A percentile compares a stretch with the other conserved stretches of the same genome.
These are phyloP conservation scores for Chunga burmeisteri DNA, from an alignment of 2,113 vertebrate genomes.

Conservation along the genomic window DNA sequence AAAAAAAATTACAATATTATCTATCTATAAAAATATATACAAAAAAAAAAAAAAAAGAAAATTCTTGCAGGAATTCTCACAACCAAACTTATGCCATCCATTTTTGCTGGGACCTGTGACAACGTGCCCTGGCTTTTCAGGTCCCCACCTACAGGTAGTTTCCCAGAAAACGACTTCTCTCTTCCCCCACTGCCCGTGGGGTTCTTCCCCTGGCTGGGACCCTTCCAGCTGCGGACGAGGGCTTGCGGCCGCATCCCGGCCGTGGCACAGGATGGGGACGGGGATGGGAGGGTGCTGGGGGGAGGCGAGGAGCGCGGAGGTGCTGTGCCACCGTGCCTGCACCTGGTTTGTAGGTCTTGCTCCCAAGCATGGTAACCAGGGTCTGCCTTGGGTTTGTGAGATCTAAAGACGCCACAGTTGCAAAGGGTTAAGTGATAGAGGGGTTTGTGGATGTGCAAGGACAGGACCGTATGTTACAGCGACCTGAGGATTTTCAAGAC, in stretches of 20 bases:
- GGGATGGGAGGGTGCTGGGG: accelerated
- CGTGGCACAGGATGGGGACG: not conserved
- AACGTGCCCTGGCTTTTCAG: not conserved
- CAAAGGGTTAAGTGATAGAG: not conserved
- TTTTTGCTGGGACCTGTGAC: not conserved
- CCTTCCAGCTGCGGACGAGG: accelerated
- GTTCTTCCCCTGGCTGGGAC: not conserved
- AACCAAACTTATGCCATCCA: not conserved
- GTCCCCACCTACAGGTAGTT: not conserved
- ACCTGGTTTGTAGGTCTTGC: not conserved
- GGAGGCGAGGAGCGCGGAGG: too few species aligned
- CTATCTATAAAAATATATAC: not conserved
- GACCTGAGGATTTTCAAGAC: not conserved
- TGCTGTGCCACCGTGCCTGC: not conserved
- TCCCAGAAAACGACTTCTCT: not conserved
- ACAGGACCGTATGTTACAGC: not conserved
- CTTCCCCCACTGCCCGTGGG: not conserved
- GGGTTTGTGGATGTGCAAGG: not conserved
- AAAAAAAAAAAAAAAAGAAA: not conserved
- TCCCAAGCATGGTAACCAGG: accelerated
- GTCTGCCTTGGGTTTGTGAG: not conserved
- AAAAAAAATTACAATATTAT: not conserved
- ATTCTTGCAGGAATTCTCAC: not conserved
- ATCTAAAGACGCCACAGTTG: not conserved
- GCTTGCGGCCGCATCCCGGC: accelerated